phyloP scores from a whole-genome alignment of 2,797 vertebrate genomes.

The Peromyscus nudipes region DNA sequence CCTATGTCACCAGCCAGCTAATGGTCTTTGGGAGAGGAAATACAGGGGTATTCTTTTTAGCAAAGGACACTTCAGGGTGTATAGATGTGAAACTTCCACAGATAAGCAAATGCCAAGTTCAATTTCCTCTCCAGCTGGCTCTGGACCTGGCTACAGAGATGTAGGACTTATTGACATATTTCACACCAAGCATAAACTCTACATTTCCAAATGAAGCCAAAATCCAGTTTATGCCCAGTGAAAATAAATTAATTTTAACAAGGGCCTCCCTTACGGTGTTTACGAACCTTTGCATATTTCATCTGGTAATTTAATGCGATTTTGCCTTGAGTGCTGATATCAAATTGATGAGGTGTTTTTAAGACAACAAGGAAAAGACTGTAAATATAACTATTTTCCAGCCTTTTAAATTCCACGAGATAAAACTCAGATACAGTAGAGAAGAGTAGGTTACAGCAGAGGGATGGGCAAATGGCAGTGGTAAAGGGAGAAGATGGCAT shows the following conservation, averaged over 20 bases:
- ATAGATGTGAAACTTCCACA: background rate
- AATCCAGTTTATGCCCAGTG: constrained; percentile 34
- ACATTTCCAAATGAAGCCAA: constrained; percentile 65
- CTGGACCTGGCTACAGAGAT: background rate
- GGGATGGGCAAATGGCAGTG: background rate
- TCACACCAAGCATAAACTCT: constrained; percentile 63
- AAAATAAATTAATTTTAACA: constrained; percentile 72
- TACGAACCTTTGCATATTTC: constrained; percentile 11
- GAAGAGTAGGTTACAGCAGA: background rate
- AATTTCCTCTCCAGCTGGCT: constrained; percentile 4
- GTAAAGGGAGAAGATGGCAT: background rate
- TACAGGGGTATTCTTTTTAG: background rate
- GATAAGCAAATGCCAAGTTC: background rate
- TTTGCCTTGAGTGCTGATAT: constrained; percentile 58
- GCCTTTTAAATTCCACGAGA: constrained; percentile 16
- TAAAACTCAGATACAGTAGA: background rate
- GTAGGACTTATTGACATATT: constrained; percentile 55
- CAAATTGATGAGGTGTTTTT: constrained; percentile 15
- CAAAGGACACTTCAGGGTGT: background rate
- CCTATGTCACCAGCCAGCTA: background rate
- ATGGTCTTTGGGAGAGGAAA: background rate
- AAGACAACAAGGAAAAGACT: constrained; percentile 40
- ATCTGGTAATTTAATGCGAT: constrained; percentile 49
- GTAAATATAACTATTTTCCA: constrained; percentile 10
- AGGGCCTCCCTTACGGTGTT: constrained; percentile 43